phyloP scores from a whole-genome alignment of 2,113 vertebrate species.

The Oxyruncus cristatus region DNA sequence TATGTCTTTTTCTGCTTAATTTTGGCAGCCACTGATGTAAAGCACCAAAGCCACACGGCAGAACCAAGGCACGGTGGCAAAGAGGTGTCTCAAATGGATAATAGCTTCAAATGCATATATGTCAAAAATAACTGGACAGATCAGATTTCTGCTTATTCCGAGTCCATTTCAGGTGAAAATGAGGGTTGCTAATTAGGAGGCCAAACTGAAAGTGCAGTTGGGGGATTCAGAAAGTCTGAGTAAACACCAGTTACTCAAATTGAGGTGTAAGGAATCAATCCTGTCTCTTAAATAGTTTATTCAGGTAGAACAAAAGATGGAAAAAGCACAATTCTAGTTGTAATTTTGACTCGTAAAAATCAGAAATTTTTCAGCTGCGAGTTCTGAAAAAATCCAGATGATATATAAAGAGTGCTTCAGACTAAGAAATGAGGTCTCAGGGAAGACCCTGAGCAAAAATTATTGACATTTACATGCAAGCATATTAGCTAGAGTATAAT shows the following conservation, averaged over 20 bases:
- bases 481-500: not conserved
- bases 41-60: not conserved
- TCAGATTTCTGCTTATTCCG: not conserved
- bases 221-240: not conserved
- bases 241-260: not conserved
- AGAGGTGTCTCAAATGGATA: not conserved
- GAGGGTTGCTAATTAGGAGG: not conserved
- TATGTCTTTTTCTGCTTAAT: not conserved
- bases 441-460: not conserved
- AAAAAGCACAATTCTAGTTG: not conserved
- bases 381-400: not conserved
- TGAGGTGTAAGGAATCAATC: not conserved
- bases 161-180: not conserved
- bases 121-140: not conserved
- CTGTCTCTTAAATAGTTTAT: not conserved
- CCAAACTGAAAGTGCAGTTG: not conserved
- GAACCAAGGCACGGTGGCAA: not conserved
- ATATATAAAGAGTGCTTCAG: not conserved
- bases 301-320: not conserved
- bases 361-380: not conserved
- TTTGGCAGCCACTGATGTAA: not conserved
- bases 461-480: not conserved
- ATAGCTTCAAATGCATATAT: not conserved
- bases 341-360: not conserved
- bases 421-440: not conserved